Conservation (phyloP, 2,113 vertebrate genomes). For the Tursiops truncatus region DNA sequence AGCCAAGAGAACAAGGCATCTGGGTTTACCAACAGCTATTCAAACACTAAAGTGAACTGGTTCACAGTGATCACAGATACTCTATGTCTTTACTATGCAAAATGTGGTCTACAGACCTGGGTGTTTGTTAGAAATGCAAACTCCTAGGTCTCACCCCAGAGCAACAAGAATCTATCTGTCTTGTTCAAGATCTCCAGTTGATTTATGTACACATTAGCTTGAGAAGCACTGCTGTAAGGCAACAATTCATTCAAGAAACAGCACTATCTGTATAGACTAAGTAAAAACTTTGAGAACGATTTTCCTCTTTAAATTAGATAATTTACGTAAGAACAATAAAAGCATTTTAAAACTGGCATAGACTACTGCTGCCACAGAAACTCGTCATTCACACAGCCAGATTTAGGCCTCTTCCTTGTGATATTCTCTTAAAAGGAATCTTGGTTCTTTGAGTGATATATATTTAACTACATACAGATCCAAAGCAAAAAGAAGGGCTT, state of each 20-base stretch:
- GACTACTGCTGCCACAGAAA: too few species aligned
- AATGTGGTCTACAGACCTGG: not conserved
- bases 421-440: constrained; percentile 14
- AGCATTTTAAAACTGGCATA: too few species aligned
- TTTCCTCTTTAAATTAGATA: too few species aligned
- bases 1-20: not conserved
- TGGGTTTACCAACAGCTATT: not conserved
- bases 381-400: not conserved
- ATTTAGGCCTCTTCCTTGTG: not conserved
- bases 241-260: too few species aligned
- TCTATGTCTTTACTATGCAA: not conserved
- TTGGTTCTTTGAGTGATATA: not conserved
- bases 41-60: not conserved
- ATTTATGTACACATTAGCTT: too few species aligned
- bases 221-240: too few species aligned
- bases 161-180: too few species aligned
- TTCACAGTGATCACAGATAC: not conserved
- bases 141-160: too few species aligned
- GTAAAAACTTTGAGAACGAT: too few species aligned
- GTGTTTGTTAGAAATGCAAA: not conserved
- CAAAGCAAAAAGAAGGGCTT: constrained; percentile 37
- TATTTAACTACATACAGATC: constrained; percentile 34
- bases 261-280: too few species aligned
- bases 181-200: too few species aligned
- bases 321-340: too few species aligned